Evolutionary conservation across 92 coral and sea anemone species (phyloP), one percentile per base, ranked within the genome.

Genomic region (Umimayanthus kanabou): DNA sequence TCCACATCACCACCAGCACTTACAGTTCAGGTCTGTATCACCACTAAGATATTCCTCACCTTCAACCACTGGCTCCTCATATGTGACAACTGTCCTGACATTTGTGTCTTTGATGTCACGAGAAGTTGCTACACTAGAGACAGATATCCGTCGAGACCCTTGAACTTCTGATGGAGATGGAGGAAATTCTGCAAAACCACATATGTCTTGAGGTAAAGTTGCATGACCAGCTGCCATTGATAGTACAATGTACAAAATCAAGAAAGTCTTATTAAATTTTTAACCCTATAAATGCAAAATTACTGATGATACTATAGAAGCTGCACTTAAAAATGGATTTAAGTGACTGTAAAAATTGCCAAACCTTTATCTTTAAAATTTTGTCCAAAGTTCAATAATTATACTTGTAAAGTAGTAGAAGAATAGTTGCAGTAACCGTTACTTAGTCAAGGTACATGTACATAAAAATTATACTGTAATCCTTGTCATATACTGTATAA

Each of bases 71-170:
- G 87, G 87, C 18, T 83, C 87, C 73, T 70, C 87, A 42, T 47
- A 69, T 9, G 65, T 83, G 30, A 83, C 87, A 42, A 72, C 77
- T n/a, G 87, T 33, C 74, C 29, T 83, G 13, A 83, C 65, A 47
- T 45, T 45, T n/a, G 28, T 16, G 30, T 81, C 85, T 73, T 85
- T 58, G 45, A 80, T 71, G 45, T 76, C 80, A 47, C 85, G n/a
- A 23, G 91, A 42, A 37, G 93, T 88, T 76, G 94, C 88, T 70
- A 88, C 81, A 73, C 94, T 92, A 18, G 93, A 89, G 73, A 91
- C 76, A 2, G 94, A 92, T 78, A 88, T 88, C n/a, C 89, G 82
- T 73, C 92, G 80, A 45, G 92, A 92, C 40, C 29, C 65, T 15
- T 83, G 87, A 30, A 18, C 78, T 20, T 83, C 87, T 70, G 87